A percentile compares a stretch with the other conserved stretches of the same genome.
phyloP scores from a whole-genome alignment of 2,888 invertebrate species.

The Poecilus cupreus region DNA sequence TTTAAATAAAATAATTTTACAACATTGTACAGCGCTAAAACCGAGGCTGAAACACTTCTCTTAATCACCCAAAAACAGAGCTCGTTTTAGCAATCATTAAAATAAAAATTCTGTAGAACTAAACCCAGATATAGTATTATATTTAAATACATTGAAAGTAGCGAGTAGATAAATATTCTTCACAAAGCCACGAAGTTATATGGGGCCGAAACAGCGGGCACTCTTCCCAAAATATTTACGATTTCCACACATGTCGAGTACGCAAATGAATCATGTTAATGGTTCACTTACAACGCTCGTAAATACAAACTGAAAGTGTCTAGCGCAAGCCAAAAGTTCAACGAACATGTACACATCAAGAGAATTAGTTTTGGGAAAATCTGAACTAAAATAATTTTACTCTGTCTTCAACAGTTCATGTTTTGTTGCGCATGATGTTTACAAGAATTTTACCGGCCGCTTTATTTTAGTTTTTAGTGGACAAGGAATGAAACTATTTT shows the following conservation, averaged over 20 bases:
- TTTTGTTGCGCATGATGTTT: neutral
- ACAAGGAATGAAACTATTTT: neutral
- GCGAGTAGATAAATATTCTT: slow-evolving; percentile 17
- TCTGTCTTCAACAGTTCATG: neutral
- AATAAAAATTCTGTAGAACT: no score
- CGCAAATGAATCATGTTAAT: slow-evolving; percentile 55
- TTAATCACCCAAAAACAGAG: no score
- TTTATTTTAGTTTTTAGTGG: neutral
- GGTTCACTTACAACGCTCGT: slow-evolving; percentile 56
- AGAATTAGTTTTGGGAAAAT: slow-evolving; percentile 43
- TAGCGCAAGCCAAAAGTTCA: slow-evolving; percentile 52
- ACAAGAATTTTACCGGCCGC: slow-evolving; percentile 2
- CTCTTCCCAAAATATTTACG: slow-evolving; percentile 56
- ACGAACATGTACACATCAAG: slow-evolving; percentile 34
- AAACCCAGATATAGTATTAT: no score
- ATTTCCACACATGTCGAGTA: slow-evolving; percentile 56
- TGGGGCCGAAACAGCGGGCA: neutral
- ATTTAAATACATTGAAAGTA: slow-evolving; percentile 27
- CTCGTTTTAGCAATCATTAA: no score
- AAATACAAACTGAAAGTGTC: slow-evolving; percentile 54
- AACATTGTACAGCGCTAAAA: no score
- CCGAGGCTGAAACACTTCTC: no score
- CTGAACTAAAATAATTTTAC: slow-evolving; percentile 35
- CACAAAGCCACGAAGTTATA: slow-evolving; percentile 42
- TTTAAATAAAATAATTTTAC: no score